phyloP scores from a whole-genome alignment of 2,888 invertebrate genomes.

The Allygus modestus region DNA sequence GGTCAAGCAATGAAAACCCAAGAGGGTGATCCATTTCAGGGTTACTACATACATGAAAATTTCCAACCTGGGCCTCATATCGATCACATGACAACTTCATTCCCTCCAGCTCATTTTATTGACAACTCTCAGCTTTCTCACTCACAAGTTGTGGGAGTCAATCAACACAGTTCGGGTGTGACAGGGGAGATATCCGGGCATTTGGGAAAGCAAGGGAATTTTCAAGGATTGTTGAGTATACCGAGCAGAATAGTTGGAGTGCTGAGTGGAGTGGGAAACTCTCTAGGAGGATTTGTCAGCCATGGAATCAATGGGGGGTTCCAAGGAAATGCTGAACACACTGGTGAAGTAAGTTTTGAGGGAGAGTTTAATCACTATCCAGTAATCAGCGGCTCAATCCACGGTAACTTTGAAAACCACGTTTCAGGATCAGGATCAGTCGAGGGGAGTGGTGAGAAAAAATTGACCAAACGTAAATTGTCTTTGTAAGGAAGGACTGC shows the following conservation, averaged over 20 bases:
- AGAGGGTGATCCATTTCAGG: background rate
- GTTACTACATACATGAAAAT: background rate
- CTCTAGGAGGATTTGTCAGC: conserved; percentile 3
- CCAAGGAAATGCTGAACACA: conserved; percentile 35
- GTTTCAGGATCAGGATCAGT: conserved; percentile 24
- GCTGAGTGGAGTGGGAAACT: conserved; percentile 25
- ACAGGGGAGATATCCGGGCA: conserved; percentile 17
- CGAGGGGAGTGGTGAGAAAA: background rate
- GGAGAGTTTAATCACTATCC: background rate
- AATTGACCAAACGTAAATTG: background rate
- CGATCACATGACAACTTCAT: background rate
- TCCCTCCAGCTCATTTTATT: background rate
- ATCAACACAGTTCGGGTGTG: background rate
- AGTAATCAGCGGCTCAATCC: background rate
- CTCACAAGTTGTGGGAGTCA: background rate
- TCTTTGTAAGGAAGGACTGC: background rate
- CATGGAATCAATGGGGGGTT: conserved; percentile 16
- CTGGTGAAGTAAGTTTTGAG: background rate
- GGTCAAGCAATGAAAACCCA: background rate
- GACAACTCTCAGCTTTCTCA: background rate
- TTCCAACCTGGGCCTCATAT: background rate
- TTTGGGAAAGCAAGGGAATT: conserved; percentile 28
- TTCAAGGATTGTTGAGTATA: conserved; percentile 30
- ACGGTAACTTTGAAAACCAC: conserved; percentile 37
- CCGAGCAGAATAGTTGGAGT: conserved; percentile 24